Evolutionary conservation across 2,888 invertebrate genomes (phyloP).

Genomic region (Perizoma flavofasciatum): DNA sequence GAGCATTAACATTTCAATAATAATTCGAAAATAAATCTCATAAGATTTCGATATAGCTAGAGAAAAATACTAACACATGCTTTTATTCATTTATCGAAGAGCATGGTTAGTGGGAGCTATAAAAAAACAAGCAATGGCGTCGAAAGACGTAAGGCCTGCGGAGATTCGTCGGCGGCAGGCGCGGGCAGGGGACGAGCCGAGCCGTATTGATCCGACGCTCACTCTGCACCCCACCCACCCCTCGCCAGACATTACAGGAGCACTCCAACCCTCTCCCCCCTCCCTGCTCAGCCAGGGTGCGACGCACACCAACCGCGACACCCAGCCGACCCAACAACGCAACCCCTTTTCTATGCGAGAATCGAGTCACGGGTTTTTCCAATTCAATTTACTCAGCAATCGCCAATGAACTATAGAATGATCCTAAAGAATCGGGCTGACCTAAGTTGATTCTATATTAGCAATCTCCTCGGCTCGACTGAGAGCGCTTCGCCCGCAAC

Average conservation of each 20-base stretch:
- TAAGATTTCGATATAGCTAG: constrained; percentile 40
- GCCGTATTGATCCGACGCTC: constrained; percentile 71
- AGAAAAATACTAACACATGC: constrained; percentile 67
- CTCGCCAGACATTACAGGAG: constrained; percentile 73
- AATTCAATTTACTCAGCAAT: constrained; percentile 73
- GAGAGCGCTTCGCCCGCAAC: constrained; percentile 1
- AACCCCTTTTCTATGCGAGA: constrained; percentile 70
- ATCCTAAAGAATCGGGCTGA: constrained; percentile 39
- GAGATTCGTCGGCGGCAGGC: constrained; percentile 71
- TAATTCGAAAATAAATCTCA: constrained; percentile 40
- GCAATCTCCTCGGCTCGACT: constrained; percentile 6
- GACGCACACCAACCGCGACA: constrained; percentile 53
- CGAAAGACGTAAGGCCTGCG: constrained; percentile 81
- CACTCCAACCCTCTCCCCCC: constrained; percentile 66
- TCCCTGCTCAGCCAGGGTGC: constrained; percentile 51
- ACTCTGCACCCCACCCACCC: constrained; percentile 47
- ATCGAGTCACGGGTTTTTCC: constrained; percentile 82
- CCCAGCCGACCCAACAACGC: constrained; percentile 54
- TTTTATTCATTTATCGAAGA: constrained; percentile 78
- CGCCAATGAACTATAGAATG: constrained; percentile 41
- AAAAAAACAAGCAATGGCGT: constrained; percentile 81
- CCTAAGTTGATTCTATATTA: constrained; percentile 21
- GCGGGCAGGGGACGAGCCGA: constrained; percentile 62
- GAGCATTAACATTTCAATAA: constrained; percentile 35
- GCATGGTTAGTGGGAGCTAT: constrained; percentile 77